phyloP scores from a whole-genome alignment of 1,140 invertebrate species.

The Glossosoma conforme region DNA sequence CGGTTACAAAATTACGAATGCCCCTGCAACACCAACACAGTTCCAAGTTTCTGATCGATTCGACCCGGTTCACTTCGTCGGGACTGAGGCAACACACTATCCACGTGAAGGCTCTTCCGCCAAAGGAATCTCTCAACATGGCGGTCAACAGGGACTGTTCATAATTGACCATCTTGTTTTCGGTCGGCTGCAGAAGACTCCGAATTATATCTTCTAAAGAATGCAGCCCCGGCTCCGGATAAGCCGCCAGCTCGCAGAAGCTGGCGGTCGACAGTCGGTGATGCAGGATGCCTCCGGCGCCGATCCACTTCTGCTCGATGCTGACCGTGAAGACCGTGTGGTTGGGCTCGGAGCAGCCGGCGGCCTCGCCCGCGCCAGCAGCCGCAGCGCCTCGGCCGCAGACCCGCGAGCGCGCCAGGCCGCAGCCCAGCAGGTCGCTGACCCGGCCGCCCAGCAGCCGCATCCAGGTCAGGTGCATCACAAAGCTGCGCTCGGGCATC shows the following conservation, averaged over 20 bases:
- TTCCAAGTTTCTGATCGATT: constrained; percentile 59
- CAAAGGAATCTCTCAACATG: constrained; percentile 63
- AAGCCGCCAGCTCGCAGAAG: constrained; percentile 60
- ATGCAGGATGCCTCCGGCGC: constrained; percentile 49
- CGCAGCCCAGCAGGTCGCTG: constrained; percentile 52
- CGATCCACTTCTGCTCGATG: constrained; percentile 63
- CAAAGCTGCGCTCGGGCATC: constrained; percentile 55
- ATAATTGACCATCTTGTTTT: constrained; percentile 54
- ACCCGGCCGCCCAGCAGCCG: constrained; percentile 55
- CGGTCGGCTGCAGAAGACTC: constrained; percentile 52
- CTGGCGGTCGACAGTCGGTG: constrained; percentile 62
- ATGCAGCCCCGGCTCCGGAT: constrained; percentile 57
- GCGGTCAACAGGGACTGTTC: constrained; percentile 61
- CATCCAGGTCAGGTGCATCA: constrained; percentile 61
- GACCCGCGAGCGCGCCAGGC: constrained; percentile 49
- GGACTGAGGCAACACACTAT: constrained; percentile 61
- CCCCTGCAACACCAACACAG: constrained; percentile 56
- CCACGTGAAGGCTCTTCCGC: constrained; percentile 62
- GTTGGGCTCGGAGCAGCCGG: constrained; percentile 42
- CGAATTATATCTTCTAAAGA: constrained; percentile 59
- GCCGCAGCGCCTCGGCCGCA: constrained; percentile 52
- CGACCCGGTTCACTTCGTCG: constrained; percentile 54
- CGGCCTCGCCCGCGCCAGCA: constrained; percentile 46
- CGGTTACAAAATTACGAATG: constrained; percentile 61
- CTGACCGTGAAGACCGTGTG: constrained; percentile 65